Percentiles rank a stretch among this genome's conserved stretches.
phyloP scores from a whole-genome alignment of 2,113 vertebrate genomes.

The Irena cyanogastra region DNA sequence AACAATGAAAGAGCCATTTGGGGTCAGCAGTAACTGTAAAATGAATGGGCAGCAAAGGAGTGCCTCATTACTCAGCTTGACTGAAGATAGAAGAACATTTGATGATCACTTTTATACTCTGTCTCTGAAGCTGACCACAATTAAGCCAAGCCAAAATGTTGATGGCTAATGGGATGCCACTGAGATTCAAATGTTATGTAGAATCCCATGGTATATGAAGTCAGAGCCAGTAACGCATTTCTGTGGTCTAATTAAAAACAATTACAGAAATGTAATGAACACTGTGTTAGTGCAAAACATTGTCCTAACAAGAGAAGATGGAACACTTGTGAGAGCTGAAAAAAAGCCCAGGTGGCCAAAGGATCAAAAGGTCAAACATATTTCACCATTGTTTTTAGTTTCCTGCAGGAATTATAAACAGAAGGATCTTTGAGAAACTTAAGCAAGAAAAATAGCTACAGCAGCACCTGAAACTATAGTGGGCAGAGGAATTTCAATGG shows the following conservation, averaged over 20 bases:
- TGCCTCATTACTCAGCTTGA: slow-evolving; percentile 37
- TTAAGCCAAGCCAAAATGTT: slow-evolving; percentile 3
- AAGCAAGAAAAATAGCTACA: slow-evolving; percentile 19
- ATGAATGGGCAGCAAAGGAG: slow-evolving; percentile 30
- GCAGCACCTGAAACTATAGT: neutral
- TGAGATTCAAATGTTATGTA: neutral
- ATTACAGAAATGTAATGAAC: neutral
- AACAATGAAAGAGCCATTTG: slow-evolving; percentile 20
- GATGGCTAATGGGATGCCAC: neutral
- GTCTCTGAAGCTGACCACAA: slow-evolving; percentile 1
- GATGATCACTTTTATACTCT: slow-evolving; percentile 22
- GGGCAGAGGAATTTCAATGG: slow-evolving; percentile 12
- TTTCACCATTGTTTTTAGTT: neutral
- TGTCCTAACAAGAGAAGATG: neutral
- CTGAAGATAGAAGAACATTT: slow-evolving; percentile 22
- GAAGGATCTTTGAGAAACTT: neutral
- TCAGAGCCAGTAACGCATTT: neutral
- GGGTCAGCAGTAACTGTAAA: slow-evolving; percentile 39
- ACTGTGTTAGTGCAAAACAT: neutral
- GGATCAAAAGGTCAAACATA: neutral
- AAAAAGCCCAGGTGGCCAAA: neutral
- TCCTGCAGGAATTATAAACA: slow-evolving; percentile 6
- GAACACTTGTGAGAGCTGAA: neutral
- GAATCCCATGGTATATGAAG: neutral
- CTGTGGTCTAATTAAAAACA: slow-evolving; percentile 29